phyloP scores from a whole-genome alignment of 2,888 invertebrate species.

The Catocala fraxini region DNA sequence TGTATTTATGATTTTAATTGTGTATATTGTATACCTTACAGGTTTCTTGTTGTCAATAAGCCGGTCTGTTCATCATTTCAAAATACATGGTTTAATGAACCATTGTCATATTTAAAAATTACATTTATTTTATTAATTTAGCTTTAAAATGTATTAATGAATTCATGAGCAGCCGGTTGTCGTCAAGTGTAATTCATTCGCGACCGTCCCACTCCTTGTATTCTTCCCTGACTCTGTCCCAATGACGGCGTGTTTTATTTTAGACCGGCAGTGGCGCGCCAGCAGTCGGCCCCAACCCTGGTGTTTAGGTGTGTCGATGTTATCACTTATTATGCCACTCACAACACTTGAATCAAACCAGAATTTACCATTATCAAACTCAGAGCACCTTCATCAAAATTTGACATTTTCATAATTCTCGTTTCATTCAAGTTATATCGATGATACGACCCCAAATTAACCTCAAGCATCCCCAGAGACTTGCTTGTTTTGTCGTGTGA shows the following conservation, averaged over 20 bases:
- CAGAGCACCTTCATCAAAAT: constrained; percentile 22
- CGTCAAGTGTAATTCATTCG: constrained; percentile 41
- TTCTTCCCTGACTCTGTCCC: constrained; percentile 70
- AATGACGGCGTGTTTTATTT: constrained; percentile 85
- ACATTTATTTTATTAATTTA: neutral
- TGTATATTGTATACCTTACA: constrained; percentile 44
- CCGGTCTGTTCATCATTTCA: constrained; percentile 25
- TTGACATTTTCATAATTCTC: constrained; percentile 29
- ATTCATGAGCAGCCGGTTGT: constrained; percentile 46
- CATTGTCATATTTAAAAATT: neutral
- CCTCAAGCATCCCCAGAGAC: constrained; percentile 63
- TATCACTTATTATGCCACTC: constrained; percentile 73
- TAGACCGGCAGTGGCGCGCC: constrained; percentile 88
- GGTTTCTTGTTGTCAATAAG: constrained; percentile 38
- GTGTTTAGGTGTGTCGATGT: constrained; percentile 89
- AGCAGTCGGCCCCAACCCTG: constrained; percentile 87
- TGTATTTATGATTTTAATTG: constrained; percentile 41
- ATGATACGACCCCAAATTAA: constrained; percentile 63
- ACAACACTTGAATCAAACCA: constrained; percentile 72
- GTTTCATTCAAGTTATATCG: constrained; percentile 73
- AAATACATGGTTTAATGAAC: neutral
- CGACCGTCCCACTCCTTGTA: constrained; percentile 52
- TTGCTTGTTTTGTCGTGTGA: constrained; percentile 70
- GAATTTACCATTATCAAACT: constrained; percentile 23
- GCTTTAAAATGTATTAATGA: constrained; percentile 5